Evolutionary conservation across 2,113 vertebrate genomes (phyloP).

Genomic region (Syngnathus typhle): DNA sequence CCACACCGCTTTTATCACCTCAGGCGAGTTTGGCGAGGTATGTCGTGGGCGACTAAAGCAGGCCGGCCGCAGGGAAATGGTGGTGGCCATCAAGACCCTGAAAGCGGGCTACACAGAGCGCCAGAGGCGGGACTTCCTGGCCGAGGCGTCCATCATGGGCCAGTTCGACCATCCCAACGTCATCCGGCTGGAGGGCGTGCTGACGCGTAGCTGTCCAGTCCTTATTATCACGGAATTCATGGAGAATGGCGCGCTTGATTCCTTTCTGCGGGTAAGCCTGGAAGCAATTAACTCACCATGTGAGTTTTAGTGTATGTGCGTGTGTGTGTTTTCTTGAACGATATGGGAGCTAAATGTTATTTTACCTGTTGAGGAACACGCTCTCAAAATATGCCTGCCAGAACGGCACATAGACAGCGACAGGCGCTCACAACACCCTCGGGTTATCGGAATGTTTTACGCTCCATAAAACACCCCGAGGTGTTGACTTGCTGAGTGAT

Average conservation of each 20-base stretch:
- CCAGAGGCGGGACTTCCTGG: slow-evolving; percentile 93
- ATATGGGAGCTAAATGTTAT: background rate
- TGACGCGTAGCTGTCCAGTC: slow-evolving; percentile 94
- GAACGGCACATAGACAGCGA: slow-evolving; percentile 20
- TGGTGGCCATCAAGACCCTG: slow-evolving; percentile 95
- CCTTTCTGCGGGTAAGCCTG: slow-evolving; percentile 88
- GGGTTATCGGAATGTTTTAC: slow-evolving; percentile 53
- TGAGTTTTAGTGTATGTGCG: no score
- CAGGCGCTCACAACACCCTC: slow-evolving; percentile 40
- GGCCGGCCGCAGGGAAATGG: slow-evolving; percentile 84
- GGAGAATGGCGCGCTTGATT: slow-evolving; percentile 96
- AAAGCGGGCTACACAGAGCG: slow-evolving; percentile 95
- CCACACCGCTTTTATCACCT: slow-evolving; percentile 4
- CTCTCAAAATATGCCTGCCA: slow-evolving; percentile 16
- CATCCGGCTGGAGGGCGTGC: slow-evolving; percentile 93
- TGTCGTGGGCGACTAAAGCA: slow-evolving; percentile 92
- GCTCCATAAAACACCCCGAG: slow-evolving; percentile 54
- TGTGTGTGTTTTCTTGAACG: background rate
- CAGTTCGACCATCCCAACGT: slow-evolving; percentile 99
- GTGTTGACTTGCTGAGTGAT: slow-evolving; percentile 52
- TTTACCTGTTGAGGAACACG: slow-evolving; percentile 4
- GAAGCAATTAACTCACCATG: background rate
- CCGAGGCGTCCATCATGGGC: slow-evolving; percentile 96
- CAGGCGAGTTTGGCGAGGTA: slow-evolving; percentile 97
- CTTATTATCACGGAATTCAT: slow-evolving; percentile 99